phyloP scores from a whole-genome alignment of 2,888 invertebrate genomes.

The Tupiocoris notatus region DNA sequence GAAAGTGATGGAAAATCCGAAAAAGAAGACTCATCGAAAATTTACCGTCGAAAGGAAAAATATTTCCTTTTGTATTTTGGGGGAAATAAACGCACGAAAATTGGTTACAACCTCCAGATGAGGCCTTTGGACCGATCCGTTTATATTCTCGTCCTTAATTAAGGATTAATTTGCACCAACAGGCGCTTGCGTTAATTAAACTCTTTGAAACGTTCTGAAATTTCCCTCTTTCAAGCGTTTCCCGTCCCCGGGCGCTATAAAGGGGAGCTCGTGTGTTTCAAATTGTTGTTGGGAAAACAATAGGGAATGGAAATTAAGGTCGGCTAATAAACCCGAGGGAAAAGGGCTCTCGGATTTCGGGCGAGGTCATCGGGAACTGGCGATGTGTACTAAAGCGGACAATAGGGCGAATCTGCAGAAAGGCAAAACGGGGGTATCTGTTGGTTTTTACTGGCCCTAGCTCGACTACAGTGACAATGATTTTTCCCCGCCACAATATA shows the following conservation, averaged over 20 bases:
- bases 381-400: slow-evolving; percentile 22
- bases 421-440: slow-evolving; percentile 5
- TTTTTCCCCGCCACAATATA: background rate
- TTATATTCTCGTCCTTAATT: slow-evolving; percentile 26
- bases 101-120: background rate
- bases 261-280: slow-evolving; percentile 9
- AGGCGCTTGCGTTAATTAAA: slow-evolving; percentile 29
- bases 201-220: slow-evolving; percentile 16
- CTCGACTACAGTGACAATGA: background rate
- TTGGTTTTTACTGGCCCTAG: slow-evolving; percentile 1
- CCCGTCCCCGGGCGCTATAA: background rate
- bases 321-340: slow-evolving; percentile 29
- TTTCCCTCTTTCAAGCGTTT: slow-evolving; percentile 27
- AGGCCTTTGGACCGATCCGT: slow-evolving; percentile 6
- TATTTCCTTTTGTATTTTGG: no score
- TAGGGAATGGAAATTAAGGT: slow-evolving; percentile 34
- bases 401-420: slow-evolving; percentile 5
- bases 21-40: no score
- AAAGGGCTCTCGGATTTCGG: background rate
- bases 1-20: no score
- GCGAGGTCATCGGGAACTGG: slow-evolving; percentile 12
- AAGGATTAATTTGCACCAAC: slow-evolving; percentile 38
- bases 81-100: no score
- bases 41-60: no score
- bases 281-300: slow-evolving; percentile 36